Evolutionary conservation across 2,113 vertebrate species (phyloP).

Genomic region (Ptilorrhoa leucosticta): DNA sequence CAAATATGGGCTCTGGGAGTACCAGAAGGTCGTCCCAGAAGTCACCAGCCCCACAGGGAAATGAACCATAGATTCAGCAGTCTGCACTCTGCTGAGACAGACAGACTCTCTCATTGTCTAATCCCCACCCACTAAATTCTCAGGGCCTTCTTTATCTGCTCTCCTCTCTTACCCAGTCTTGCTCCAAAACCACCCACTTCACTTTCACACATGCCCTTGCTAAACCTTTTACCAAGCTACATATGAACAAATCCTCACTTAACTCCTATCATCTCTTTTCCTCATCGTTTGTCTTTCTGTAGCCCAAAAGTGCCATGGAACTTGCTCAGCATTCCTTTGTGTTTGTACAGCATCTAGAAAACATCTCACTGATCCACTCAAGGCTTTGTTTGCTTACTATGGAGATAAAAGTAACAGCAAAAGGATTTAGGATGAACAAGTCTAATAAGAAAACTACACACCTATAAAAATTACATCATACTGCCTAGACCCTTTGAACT

Average conservation of each 20-base stretch:
- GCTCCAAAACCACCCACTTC: neutral
- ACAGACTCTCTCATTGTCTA: neutral
- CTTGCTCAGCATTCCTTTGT: neutral
- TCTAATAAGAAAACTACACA: neutral
- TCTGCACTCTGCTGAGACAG: neutral
- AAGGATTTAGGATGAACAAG: neutral
- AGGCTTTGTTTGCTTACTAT: neutral
- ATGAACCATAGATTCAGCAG: neutral
- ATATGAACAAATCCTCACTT: neutral
- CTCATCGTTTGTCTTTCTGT: neutral
- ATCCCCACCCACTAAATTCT: neutral
- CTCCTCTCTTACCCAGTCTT: neutral
- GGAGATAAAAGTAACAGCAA: neutral
- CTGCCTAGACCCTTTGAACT: neutral
- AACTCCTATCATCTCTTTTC: neutral
- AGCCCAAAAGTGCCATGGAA: neutral
- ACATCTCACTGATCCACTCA: rapidly evolving
- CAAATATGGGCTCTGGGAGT: neutral
- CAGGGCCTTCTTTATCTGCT: neutral
- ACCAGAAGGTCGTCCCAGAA: neutral
- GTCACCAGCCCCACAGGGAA: neutral
- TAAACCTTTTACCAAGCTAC: neutral
- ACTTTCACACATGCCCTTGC: neutral
- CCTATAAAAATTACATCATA: neutral
- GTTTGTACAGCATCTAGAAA: neutral